Base-by-base conservation (phyloP, 2,888 invertebrate genomes). In the Drosophila prostipennis region DNA sequence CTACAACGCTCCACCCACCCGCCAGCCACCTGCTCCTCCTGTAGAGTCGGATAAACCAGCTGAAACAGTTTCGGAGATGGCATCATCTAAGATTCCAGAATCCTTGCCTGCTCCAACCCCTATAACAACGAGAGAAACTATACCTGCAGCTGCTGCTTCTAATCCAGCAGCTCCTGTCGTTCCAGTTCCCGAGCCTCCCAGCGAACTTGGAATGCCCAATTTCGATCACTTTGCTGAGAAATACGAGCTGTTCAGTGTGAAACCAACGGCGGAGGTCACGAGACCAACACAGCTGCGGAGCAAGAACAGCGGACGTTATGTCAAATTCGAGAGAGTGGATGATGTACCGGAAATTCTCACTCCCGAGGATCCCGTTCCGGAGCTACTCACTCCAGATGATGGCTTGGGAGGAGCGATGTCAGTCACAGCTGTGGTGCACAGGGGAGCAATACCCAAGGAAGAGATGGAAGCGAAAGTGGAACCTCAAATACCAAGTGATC, bases 251-350 rank as follows among this genome's bases (percentile, higher is more conserved):
- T 78, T 87, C 3, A 82, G 79, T 37, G 73, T 56, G 1, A 57
- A 79, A 34, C 3, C 45, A 0, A 23, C 8, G 19, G 65, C 37
- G 19, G 82, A 58, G 7, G 52, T 37, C 32, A 14, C 48, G 8
- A 59, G 48, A 11, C 49, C 51, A 13, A 48, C 55, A 0, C 64
- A 68, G 37, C 39, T 61, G 8, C 8, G 32, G 1, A 64, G 37
- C 16, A 77, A 81, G 45, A 59, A 71, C 48, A 79, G 52, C 60
- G 89, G 68, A 0, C 80, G 84, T 3, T 91, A 91, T 63, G 76
- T 90, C 0, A 89, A 87, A 52, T 90, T 89, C 40, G 90, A 90
- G 29, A 78, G 76, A 42, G 84, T 89, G 3, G 90, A 90, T 56
- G 87, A 89, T 72, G 79, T 87, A 14, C 81, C 87, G 0, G 85